These are phyloP conservation scores for Pachymerium ferrugineum DNA, from an alignment of 2,888 invertebrate species.

Conservation along the genomic window DNA sequence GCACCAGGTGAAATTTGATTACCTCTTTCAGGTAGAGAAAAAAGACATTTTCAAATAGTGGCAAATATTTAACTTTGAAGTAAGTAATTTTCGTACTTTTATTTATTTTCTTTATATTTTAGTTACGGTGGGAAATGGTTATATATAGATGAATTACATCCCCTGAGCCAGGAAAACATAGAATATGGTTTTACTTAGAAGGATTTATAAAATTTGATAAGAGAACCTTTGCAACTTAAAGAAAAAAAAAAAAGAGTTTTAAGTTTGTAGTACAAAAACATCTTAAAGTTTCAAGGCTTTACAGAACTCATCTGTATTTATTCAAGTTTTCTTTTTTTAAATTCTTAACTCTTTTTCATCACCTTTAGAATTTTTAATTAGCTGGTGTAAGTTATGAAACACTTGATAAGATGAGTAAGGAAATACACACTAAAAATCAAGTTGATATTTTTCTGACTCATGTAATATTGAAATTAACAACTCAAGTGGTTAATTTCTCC, in stretches of 20 bases:
- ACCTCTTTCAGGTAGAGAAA: constrained; percentile 16
- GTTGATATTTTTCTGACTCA: not conserved
- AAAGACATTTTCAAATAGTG: not conserved
- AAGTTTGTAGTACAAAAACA: too few relatives aligned
- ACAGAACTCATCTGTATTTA: not conserved
- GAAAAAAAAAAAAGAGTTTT: not conserved
- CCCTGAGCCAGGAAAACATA: not conserved
- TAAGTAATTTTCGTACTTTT: not conserved
- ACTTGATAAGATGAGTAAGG: too few relatives aligned
- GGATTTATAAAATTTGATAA: not conserved
- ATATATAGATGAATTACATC: not conserved
- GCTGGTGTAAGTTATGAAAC: too few relatives aligned
- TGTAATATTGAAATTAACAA: not conserved
- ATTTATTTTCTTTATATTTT: not conserved
- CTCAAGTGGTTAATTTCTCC: constrained; percentile 22
- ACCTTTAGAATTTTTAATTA: too few relatives aligned
- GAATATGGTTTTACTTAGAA: not conserved
- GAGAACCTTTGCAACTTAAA: not conserved
- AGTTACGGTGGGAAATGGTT: not conserved
- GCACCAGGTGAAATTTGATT: constrained; percentile 11
- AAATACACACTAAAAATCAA: too few relatives aligned
- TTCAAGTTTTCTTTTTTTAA: not conserved
- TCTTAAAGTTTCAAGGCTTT: not conserved
- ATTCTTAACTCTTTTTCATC: too few relatives aligned
- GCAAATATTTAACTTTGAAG: not conserved